Evolutionary conservation across 2,113 vertebrate species (phyloP), one percentile per base, ranked within the genome.

Genomic region (Rhipidura dahli): DNA sequence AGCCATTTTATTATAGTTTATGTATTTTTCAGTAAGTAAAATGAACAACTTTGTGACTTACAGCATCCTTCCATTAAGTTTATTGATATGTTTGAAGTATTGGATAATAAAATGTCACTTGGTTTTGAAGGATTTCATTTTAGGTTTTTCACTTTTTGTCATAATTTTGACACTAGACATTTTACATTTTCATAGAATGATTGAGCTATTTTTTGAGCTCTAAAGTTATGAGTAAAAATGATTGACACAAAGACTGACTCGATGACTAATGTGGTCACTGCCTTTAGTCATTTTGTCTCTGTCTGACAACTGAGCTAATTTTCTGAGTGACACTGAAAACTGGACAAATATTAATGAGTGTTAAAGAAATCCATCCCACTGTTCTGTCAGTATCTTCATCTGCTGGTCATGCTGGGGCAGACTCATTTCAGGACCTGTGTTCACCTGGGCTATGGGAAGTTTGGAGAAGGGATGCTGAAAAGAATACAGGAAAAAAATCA

Each of bases 121-220:
- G 33, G 12, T 59, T 88, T 90, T 83, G 76, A 85, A 90, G 18
- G 42, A 39, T 94, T 91, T 95, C 3, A 26, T 42, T 96, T 64
- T 60, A 93, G 50, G 23, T 72, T 87, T 59, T 92, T 76, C 50
- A 21, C 27, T 80, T 93, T 51, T 53, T 76, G 56, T 82, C 71
- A 35, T 42, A n/a, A 11, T 83, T 79, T 54, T 95, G 68, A 80
- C 76, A 69, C 24, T 47, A 63, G 89, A 30, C 7, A 19, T 63
- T 61, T 90, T 75, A 24, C 15, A 35, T 86, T 82, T 83, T 77
- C 63, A 37, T 24, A 20, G 35, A 49, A 49, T 63, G 87, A 83
- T 42, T 49, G 63, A 90, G 40, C 40, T 77, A 6, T 42, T 69
- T 63, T 83, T 49, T 83, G 75, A 93, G n/a, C 63, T 88, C 11